These are phyloP conservation scores for Papilio polyxenes DNA, from an alignment of 1,140 invertebrate genomes.

Conservation along the genomic window DNA sequence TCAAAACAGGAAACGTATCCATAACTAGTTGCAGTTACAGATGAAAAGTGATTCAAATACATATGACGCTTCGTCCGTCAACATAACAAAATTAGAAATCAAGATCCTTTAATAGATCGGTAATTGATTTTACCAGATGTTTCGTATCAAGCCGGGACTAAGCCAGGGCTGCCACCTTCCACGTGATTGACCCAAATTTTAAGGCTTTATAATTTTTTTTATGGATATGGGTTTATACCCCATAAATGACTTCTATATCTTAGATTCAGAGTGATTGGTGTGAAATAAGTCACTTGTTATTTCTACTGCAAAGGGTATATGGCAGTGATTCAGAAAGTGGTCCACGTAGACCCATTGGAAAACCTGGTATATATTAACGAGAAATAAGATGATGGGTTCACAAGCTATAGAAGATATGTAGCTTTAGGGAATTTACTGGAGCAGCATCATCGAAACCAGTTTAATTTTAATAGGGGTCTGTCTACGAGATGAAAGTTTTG, in stretches of 20 bases:
- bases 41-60: not conserved
- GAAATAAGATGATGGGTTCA: no score
- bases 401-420: no score
- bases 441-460: no score
- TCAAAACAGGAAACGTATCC: no score
- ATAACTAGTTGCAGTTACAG: not conserved
- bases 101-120: conserved; percentile 7
- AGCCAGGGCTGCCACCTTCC: not conserved
- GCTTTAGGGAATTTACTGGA: no score
- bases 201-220: no score
- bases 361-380: no score
- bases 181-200: not conserved
- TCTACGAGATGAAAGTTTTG: not conserved
- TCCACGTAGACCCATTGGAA: no score
- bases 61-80: not conserved
- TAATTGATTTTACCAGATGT: conserved; percentile 26
- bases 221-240: not conserved
- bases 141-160: not conserved
- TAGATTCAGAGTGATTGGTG: not conserved
- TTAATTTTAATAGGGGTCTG: no score
- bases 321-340: no score
- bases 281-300: not conserved
- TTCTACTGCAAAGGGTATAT: not conserved
- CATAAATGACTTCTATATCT: not conserved
- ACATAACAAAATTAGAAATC: not conserved